These are phyloP conservation scores for Cyphomyrus discorhynchus DNA, from an alignment of 2,113 vertebrate genomes.

Conservation along the genomic window DNA sequence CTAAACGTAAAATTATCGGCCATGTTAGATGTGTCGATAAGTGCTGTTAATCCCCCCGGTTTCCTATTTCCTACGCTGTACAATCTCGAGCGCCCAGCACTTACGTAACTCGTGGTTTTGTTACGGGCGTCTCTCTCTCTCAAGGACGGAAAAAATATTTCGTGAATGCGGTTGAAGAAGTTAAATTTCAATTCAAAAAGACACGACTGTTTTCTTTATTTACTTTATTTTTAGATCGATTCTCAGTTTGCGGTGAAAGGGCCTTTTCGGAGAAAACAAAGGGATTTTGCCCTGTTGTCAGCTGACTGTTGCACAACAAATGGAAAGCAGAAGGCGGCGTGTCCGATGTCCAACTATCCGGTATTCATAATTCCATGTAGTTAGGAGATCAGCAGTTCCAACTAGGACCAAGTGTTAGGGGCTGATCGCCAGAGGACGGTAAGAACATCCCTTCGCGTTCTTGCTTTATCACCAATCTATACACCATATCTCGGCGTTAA, in stretches of 20 bases:
- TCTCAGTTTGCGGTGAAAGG: background rate
- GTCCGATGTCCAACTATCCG: background rate
- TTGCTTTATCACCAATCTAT: background rate
- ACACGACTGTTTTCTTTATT: background rate
- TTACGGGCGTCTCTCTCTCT: background rate
- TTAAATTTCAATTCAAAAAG: background rate
- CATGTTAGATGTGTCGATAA: background rate
- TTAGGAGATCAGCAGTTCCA: background rate
- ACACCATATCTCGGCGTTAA: background rate
- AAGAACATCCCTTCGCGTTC: background rate
- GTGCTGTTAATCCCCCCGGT: background rate
- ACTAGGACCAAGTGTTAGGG: background rate
- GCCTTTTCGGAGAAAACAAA: background rate
- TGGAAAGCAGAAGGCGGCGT: constrained; percentile 23
- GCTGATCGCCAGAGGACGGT: background rate
- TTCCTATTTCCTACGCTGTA: background rate
- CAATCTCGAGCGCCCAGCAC: background rate
- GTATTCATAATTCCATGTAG: background rate
- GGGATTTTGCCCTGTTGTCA: constrained; percentile 27
- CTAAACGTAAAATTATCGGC: background rate
- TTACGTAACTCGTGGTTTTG: background rate
- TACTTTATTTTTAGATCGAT: background rate
- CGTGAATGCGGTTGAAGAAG: background rate
- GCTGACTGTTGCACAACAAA: constrained; percentile 41
- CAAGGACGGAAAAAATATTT: background rate